Conservation (phyloP, 2,113 vertebrate species). For the Lucifuga dentata region DNA sequence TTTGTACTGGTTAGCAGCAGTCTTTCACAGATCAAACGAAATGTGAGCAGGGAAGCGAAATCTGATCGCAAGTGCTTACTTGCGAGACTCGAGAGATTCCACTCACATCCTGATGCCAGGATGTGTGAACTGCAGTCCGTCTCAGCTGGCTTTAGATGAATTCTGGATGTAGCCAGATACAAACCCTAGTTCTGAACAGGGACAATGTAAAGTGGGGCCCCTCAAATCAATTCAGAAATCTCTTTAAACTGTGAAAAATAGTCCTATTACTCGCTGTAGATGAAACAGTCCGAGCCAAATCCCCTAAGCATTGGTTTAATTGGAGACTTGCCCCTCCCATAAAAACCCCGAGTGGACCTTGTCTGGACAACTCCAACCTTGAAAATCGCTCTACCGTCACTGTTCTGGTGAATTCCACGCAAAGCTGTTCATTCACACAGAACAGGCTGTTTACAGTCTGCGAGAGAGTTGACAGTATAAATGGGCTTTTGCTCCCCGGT, state of each 20-base stretch:
- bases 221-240: conserved; percentile 24
- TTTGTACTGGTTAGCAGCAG: conserved; percentile 18
- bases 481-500: conserved; percentile 43
- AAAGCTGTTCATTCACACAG: conserved; percentile 44
- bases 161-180: neutral
- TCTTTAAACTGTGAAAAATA: conserved; percentile 19
- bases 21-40: conserved; percentile 28
- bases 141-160: neutral
- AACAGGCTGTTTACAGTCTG: conserved; percentile 68
- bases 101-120: conserved; percentile 15
- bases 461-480: conserved; percentile 58
- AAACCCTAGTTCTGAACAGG: neutral
- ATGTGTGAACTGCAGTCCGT: conserved; percentile 21
- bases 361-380: conserved; percentile 64
- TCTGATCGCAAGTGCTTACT: conserved; percentile 56
- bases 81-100: conserved; percentile 38
- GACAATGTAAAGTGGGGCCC: neutral
- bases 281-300: conserved; percentile 22
- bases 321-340: conserved; percentile 55
- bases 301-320: conserved; percentile 45
- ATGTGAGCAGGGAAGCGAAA: conserved; percentile 49
- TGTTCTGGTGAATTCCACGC: conserved; percentile 45
- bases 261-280: conserved; percentile 28
- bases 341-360: conserved; percentile 47
- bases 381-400: conserved; percentile 66